phyloP scores from a whole-genome alignment of 2,888 invertebrate species.

The Trimorus sp. region DNA sequence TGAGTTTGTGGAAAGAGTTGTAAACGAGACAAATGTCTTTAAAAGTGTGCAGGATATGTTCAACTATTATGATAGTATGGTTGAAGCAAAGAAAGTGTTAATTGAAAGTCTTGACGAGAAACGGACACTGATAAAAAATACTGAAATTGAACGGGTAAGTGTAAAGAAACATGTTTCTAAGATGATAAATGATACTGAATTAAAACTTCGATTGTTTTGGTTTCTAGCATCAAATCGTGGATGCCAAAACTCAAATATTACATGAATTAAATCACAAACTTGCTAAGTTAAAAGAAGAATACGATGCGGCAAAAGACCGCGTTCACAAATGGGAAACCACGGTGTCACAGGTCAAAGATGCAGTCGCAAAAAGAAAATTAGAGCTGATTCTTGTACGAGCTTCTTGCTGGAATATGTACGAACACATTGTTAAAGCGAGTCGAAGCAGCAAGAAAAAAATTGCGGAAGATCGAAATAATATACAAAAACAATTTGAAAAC shows the following conservation, averaged over 20 bases:
- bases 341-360: conserved; percentile 84
- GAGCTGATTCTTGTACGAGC: conserved; percentile 77
- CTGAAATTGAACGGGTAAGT: too few relatives aligned
- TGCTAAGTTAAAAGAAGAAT: conserved; percentile 84
- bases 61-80: conserved; percentile 85
- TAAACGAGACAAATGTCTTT: conserved; percentile 83
- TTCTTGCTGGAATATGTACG: conserved; percentile 85
- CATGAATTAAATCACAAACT: conserved; percentile 86
- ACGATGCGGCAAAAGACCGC: conserved; percentile 84
- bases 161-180: too few relatives aligned
- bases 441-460: conserved; percentile 74
- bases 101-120: too few relatives aligned
- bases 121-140: too few relatives aligned
- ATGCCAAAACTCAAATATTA: conserved; percentile 85
- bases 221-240: conserved; percentile 81
- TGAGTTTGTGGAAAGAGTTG: conserved; percentile 84
- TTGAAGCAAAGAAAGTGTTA: conserved; percentile 64
- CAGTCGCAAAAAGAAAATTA: conserved; percentile 83
- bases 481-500: conserved; percentile 85
- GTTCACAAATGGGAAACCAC: conserved; percentile 85
- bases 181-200: too few relatives aligned
- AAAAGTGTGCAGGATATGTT: conserved; percentile 85
- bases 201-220: neutral
- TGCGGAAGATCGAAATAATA: conserved; percentile 81
- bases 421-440: conserved; percentile 85